phyloP scores from a whole-genome alignment of 1,140 invertebrate species.

The Eriosoma lanigerum region DNA sequence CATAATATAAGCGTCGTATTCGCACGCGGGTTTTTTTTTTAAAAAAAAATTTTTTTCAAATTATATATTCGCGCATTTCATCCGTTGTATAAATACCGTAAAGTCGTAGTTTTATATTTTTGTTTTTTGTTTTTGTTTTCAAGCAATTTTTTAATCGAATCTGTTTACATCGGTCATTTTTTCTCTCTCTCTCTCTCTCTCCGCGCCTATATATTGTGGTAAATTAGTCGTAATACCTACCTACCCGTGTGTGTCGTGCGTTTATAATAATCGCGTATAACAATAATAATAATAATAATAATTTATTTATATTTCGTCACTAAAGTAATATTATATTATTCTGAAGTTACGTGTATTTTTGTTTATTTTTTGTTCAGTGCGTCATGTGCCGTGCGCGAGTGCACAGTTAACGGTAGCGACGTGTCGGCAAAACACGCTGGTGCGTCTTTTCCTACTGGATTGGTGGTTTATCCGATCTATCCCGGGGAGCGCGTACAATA shows the following conservation, averaged over 20 bases:
- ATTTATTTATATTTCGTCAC: not conserved
- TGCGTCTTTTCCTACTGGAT: not conserved
- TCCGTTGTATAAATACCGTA: no score
- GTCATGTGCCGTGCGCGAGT: not conserved
- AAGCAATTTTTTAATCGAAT: no score
- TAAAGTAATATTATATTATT: not conserved
- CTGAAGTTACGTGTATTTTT: not conserved
- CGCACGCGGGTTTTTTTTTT: no score
- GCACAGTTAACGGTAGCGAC: not conserved
- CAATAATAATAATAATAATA: not conserved
- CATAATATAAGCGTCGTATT: no score
- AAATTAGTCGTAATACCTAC: no score
- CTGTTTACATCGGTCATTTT: not conserved
- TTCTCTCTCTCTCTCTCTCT: no score
- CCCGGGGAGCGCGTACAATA: not conserved
- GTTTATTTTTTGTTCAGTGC: not conserved
- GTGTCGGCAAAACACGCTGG: not conserved
- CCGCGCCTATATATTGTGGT: no score
- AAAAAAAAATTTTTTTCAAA: no score
- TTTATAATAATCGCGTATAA: not conserved
- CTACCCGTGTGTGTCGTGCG: not conserved
- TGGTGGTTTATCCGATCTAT: constrained; percentile 12
- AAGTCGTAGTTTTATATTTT: no score
- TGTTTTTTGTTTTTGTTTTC: no score
- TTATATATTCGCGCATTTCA: no score